phyloP scores from a whole-genome alignment of 37 sponge, comb jelly and placozoan genomes.

The Spongilla lacustris region DNA sequence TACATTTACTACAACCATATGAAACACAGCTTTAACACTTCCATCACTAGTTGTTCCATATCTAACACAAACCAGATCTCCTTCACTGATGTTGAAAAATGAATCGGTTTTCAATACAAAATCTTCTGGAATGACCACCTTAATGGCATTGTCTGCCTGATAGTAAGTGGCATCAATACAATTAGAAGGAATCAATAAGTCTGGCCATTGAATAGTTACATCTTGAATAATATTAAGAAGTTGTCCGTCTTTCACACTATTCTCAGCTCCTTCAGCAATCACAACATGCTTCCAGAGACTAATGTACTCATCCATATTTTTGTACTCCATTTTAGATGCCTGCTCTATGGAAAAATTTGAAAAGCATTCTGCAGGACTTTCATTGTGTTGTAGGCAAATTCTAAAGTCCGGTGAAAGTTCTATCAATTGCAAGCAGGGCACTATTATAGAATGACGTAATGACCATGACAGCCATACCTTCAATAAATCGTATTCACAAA shows the following conservation, averaged over 20 bases:
- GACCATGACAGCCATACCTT: conserved; percentile 23
- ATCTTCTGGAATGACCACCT: conserved; percentile 13
- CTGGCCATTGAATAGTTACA: conserved; percentile 28
- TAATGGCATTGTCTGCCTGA: background rate
- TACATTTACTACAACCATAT: conserved; percentile 31
- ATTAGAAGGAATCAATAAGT: background rate
- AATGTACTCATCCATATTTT: conserved; percentile 38
- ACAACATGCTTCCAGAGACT: conserved; percentile 51
- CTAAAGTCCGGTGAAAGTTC: conserved; percentile 31
- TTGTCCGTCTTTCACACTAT: conserved; percentile 19
- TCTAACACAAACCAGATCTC: conserved; percentile 50
- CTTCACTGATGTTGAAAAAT: conserved; percentile 19
- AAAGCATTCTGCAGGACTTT: conserved; percentile 47
- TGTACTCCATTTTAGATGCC: conserved; percentile 33
- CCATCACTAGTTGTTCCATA: conserved; percentile 4
- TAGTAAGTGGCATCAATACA: conserved; percentile 29
- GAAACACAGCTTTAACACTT: conserved; percentile 19
- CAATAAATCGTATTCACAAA: conserved; percentile 30
- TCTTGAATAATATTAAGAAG: conserved; percentile 22
- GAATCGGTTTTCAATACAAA: background rate
- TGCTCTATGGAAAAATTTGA: conserved; percentile 19
- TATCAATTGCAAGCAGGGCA: conserved; percentile 41
- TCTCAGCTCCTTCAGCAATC: conserved; percentile 48
- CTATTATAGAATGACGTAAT: background rate
- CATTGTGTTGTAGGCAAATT: conserved; percentile 52